Percentiles rank a stretch among this genome's conserved stretches.
These are phyloP conservation scores for Oopsacas minuta DNA, from an alignment of 37 sponge, comb jelly and placozoan genomes.

Conservation along the genomic window DNA sequence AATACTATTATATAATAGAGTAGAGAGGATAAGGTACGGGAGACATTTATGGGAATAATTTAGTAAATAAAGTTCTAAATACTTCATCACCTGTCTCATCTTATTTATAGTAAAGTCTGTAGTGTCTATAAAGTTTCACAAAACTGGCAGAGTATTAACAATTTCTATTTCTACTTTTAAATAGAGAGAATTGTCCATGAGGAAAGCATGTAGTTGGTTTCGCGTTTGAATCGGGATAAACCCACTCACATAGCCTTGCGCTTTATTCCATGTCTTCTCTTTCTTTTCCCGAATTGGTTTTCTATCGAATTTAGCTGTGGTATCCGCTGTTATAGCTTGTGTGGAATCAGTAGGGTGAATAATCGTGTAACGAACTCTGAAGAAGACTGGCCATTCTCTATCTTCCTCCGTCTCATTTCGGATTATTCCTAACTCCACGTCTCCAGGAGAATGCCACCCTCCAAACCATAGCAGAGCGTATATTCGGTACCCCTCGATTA, in stretches of 20 bases:
- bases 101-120: too few relatives aligned
- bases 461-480: conserved; percentile 14
- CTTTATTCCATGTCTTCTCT: conserved; percentile 14
- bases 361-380: not conserved
- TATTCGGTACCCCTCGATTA: not conserved
- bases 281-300: not conserved
- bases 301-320: not conserved
- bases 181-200: conserved; percentile 4
- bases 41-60: too few relatives aligned
- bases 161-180: not conserved
- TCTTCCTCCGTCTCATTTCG: not conserved
- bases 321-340: not conserved
- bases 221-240: not conserved
- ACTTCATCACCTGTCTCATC: too few relatives aligned
- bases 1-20: too few relatives aligned
- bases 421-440: not conserved
- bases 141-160: not conserved
- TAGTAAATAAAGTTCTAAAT: too few relatives aligned
- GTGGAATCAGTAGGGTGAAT: not conserved
- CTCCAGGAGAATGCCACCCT: not conserved
- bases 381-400: not conserved
- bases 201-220: not conserved
- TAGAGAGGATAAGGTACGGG: too few relatives aligned
- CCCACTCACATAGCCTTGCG: not conserved
- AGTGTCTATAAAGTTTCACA: not conserved